Evolutionary conservation across 2,888 invertebrate genomes (phyloP), one percentile per base, ranked within the genome.

Genomic region (Abscondita cerata): DNA sequence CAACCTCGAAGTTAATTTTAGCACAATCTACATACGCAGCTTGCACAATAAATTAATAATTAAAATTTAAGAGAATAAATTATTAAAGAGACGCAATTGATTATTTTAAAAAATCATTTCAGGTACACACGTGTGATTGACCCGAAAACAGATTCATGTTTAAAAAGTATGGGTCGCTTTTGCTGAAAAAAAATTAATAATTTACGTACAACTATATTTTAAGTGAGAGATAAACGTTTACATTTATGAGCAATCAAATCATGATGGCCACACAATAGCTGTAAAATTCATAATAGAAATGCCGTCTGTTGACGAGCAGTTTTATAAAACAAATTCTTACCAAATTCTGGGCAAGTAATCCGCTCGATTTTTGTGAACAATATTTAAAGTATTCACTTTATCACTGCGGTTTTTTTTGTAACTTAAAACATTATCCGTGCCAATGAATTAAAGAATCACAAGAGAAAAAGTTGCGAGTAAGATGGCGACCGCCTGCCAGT

Each of bases 401-500:
- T 59, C 72, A 74, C 73, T 62, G 62, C 65, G 70, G 68, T 68
- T 74, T 67, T 72, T 69, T 66, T 72, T 69, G 62, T 66, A 68
- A 69, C 69, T 65, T 68, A 70, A 70, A 71, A 63, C 72, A 76
- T 74, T 70, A 72, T 73, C 25, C 25, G 25, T 68, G 71, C 62
- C 18, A 63, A 67, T 62, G 69, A 72, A 73, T 70, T 72, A 70
- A 64, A 58, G 50, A 73, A 74, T 73, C 75, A 75, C 72, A 71
- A 70, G 72, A 76, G 77, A 78, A 83, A 83, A 81, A 82, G 78
- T 82, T 79, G 81, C 81, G 80, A 81, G 81, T 82, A 85, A 85
- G 84, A 85, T 85, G 84, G 85, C 84, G 83, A 83, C 82, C 81
- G 81, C 78, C 80, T 79, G 80, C 78, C 80, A 80, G 77, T 78